Conservation (phyloP, 2,797 vertebrate genomes). For the Tiaroga cobitis region DNA sequence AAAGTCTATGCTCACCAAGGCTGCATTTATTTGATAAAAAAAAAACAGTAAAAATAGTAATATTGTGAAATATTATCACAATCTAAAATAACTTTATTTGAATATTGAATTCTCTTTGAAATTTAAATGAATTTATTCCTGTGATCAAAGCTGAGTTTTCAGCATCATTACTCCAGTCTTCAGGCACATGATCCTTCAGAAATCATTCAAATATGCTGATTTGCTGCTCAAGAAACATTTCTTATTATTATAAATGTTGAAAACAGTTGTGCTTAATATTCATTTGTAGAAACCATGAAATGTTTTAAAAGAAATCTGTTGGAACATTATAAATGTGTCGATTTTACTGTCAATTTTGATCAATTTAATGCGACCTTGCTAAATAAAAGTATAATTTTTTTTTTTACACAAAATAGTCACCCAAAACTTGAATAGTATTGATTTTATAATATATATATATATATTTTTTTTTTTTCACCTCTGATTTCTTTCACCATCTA, state of each 20-base stretch:
- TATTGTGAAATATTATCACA: neutral
- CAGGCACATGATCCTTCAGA: neutral
- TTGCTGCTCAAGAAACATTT: neutral
- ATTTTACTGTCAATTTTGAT: neutral
- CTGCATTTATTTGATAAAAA: neutral
- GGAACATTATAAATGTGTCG: neutral
- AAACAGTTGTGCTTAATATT: neutral
- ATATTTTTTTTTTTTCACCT: neutral
- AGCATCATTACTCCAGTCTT: neutral
- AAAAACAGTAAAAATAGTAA: neutral
- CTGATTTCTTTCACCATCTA: neutral
- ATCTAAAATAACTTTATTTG: neutral
- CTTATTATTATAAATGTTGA: neutral
- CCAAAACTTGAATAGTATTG: no score
- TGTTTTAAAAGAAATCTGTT: no score
- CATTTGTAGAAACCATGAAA: neutral
- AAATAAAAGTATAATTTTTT: neutral
- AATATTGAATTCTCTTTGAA: no score
- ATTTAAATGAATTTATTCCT: neutral
- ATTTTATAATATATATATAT: no score
- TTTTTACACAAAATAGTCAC: no score
- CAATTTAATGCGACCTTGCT: no score
- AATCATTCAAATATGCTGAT: neutral
- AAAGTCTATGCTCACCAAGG: neutral
- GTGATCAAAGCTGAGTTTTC: neutral